These are phyloP conservation scores for Popillia japonica DNA, from an alignment of 1,140 invertebrate genomes.

Conservation along the genomic window DNA sequence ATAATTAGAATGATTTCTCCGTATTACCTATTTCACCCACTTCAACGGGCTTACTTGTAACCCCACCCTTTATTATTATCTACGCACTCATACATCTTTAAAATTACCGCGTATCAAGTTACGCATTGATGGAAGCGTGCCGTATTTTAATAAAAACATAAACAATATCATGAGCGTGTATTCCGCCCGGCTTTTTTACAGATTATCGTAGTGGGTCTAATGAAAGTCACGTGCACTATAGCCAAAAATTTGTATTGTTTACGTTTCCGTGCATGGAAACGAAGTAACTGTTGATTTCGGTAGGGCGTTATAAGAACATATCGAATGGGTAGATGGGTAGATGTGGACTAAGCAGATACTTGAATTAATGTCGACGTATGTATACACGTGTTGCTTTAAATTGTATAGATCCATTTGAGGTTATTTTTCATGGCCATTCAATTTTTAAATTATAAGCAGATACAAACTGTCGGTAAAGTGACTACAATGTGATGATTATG, in stretches of 20 bases:
- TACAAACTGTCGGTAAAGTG: no score
- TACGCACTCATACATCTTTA: background rate
- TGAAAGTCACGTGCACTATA: slow-evolving; percentile 3
- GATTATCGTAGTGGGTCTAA: slow-evolving; percentile 1
- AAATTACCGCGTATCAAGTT: slow-evolving; percentile 16
- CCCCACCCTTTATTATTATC: background rate
- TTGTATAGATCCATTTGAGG: no score
- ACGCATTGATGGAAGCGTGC: background rate
- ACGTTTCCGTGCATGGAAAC: background rate
- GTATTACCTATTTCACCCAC: no score
- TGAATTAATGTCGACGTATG: background rate
- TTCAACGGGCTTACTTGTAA: background rate
- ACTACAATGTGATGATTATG: no score
- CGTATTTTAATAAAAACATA: slow-evolving; percentile 22
- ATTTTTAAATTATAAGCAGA: no score
- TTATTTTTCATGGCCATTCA: no score
- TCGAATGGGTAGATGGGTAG: background rate
- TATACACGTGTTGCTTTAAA: no score
- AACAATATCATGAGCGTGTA: slow-evolving; percentile 18
- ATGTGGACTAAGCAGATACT: background rate
- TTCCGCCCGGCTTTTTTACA: slow-evolving; percentile 14
- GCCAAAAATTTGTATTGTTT: slow-evolving; percentile 2
- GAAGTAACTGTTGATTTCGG: background rate
- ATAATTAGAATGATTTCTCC: no score
- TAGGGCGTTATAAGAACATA: slow-evolving; percentile 8